Percentiles rank a stretch among this genome's conserved stretches.
Conservation (phyloP, 2,113 vertebrate species). For the Thamnaconus septentrionalis region DNA sequence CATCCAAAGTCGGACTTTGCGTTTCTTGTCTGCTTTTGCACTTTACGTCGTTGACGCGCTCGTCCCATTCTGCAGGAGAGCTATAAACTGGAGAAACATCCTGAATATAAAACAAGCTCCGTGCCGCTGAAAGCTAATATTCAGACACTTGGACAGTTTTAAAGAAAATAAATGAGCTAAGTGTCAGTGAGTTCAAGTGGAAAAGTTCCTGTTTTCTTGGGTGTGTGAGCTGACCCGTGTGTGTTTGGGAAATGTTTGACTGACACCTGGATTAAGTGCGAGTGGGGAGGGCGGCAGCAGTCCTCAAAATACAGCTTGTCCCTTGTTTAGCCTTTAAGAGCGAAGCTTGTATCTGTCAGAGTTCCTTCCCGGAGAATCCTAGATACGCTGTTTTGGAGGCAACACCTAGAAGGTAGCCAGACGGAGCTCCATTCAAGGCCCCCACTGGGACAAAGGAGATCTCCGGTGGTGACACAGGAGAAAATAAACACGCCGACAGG, state of each 20-base stretch:
- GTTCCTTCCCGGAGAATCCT: constrained; percentile 11
- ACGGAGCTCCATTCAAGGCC: constrained; percentile 33
- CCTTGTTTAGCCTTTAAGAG: background rate
- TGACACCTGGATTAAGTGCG: constrained; percentile 52
- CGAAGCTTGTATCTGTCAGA: background rate
- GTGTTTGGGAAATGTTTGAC: constrained; percentile 47
- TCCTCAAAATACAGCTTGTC: background rate
- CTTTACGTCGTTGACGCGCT: constrained; percentile 20
- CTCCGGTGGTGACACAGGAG: constrained; percentile 57
- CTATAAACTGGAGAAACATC: constrained; percentile 43
- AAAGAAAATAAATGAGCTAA: constrained; percentile 33
- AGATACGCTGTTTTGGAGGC: background rate
- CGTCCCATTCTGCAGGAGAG: constrained; percentile 6
- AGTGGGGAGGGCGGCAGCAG: background rate
- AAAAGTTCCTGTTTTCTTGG: constrained; percentile 39
- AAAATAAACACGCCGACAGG: constrained; percentile 70
- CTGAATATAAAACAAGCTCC: constrained; percentile 22
- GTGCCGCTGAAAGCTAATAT: constrained; percentile 30
- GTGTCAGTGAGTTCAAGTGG: constrained; percentile 58
- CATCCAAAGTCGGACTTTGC: constrained; percentile 30
- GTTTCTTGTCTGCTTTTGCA: constrained; percentile 52
- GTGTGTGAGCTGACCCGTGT: constrained; percentile 22
- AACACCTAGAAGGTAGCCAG: constrained; percentile 24
- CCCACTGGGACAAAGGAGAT: constrained; percentile 47
- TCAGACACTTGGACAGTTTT: constrained; percentile 27